phyloP scores from a whole-genome alignment of 2,888 invertebrate species.

The Thecophora atra region DNA sequence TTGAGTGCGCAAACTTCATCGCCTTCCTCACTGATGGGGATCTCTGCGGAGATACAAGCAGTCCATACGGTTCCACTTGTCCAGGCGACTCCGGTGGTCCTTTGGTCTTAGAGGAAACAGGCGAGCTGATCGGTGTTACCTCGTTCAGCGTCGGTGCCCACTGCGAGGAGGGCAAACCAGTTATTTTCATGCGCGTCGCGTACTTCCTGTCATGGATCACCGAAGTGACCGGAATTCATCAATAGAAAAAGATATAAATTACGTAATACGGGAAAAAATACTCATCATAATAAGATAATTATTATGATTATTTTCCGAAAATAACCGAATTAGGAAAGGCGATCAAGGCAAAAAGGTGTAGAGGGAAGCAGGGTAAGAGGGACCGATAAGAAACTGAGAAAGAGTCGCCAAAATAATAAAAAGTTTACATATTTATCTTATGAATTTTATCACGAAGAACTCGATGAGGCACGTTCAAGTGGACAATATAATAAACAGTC shows the following conservation, averaged over 20 bases:
- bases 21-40: not conserved
- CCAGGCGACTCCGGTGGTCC: not conserved
- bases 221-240: not conserved
- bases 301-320: too few species aligned
- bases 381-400: too few species aligned
- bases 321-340: too few species aligned
- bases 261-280: not conserved
- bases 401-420: too few species aligned
- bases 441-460: not conserved
- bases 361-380: too few species aligned
- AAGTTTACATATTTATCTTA: constrained; percentile 12
- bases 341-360: too few species aligned
- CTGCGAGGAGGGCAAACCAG: not conserved
- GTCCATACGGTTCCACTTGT: not conserved
- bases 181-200: not conserved
- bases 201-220: not conserved
- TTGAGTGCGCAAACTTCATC: not conserved
- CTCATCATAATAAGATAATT: too few species aligned
- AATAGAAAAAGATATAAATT: not conserved
- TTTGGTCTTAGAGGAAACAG: not conserved
- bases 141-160: not conserved
- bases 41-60: not conserved
- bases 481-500: not conserved
- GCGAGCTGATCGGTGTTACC: not conserved
- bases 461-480: not conserved